Evolutionary conservation across 2,888 invertebrate genomes (phyloP), one percentile per base, ranked within the genome.

Genomic region (Amphipoea lucens): DNA sequence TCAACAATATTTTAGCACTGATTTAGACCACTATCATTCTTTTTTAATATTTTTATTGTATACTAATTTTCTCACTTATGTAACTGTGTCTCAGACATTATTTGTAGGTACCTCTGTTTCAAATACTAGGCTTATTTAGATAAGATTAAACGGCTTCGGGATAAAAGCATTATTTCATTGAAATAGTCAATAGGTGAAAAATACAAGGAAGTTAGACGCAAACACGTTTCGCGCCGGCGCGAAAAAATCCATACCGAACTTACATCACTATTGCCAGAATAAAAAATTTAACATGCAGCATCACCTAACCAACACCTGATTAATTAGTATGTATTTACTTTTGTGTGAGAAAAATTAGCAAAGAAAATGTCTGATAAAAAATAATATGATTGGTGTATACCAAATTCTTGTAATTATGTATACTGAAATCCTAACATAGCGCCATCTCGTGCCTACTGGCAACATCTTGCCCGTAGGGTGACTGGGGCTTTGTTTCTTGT

Each of bases 201-300:
- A 82, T 79, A 79, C 84, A 82, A 85, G 86, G 85, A 90, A 89
- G 86, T 83, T 82, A 72, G 76, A 84, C 86, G 90, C 89, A 90
- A 93, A 91, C 92, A 91, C 94, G 93, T 92, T 96, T 95, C 96
- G 96, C 96, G 96, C 96, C 96, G 96, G 96, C 96, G 97, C 96
- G 96, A 96, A 96, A 96, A 96, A 96, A 96, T 96, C 96, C 93
- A 95, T 96, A 96, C 83, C 85, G 69, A 62, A 74, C 63, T 69
- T 73, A 40, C 17, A 69, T 42, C 60, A 71, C 78, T 81, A 83
- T 86, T 89, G 77, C 88, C 88, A 86, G 42, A 67, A n/a, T 57
- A n/a, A 4, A 79, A 88, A 88, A 81, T 79, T 12, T 0, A 14
- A 29, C 54, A 76, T 54, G 36, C 20, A 40, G 36, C 77, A 40